Evolutionary conservation across 2,888 invertebrate genomes (phyloP).

Genomic region (Limnephilus rhombicus): DNA sequence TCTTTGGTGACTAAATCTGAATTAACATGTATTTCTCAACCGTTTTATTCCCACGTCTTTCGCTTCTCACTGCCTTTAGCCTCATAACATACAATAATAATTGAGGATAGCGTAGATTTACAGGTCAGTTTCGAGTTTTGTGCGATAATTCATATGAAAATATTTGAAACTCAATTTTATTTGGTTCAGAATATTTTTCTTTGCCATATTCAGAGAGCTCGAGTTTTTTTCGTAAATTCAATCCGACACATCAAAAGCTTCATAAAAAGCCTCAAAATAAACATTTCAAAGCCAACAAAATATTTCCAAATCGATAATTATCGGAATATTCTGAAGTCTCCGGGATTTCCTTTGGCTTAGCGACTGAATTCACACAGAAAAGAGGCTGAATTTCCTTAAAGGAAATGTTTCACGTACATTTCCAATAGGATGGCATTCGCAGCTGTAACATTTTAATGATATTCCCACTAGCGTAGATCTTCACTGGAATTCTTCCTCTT

Average conservation of each 20-base stretch:
- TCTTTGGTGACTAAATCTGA: no score
- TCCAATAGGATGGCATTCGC: constrained; percentile 40
- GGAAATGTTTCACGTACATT: constrained; percentile 40
- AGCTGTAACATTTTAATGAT: constrained; percentile 47
- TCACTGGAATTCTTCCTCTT: neutral
- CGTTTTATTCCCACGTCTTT: neutral
- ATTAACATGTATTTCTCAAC: neutral
- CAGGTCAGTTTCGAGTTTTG: neutral
- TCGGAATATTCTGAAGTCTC: neutral
- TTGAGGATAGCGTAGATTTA: neutral
- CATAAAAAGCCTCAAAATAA: constrained; percentile 9
- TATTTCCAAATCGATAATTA: constrained; percentile 26
- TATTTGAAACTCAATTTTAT: no score
- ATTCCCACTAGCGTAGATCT: constrained; percentile 35
- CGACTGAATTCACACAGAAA: constrained; percentile 40
- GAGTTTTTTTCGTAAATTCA: neutral
- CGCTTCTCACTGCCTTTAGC: neutral
- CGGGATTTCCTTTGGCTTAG: constrained; percentile 31
- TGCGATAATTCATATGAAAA: neutral
- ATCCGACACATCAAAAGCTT: constrained; percentile 9
- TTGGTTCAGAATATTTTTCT: neutral
- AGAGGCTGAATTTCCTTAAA: neutral
- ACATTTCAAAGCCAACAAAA: constrained; percentile 3
- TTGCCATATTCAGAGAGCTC: neutral
- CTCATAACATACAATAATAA: neutral